phyloP scores from a whole-genome alignment of 2,888 invertebrate species.

The Diploptera punctata region DNA sequence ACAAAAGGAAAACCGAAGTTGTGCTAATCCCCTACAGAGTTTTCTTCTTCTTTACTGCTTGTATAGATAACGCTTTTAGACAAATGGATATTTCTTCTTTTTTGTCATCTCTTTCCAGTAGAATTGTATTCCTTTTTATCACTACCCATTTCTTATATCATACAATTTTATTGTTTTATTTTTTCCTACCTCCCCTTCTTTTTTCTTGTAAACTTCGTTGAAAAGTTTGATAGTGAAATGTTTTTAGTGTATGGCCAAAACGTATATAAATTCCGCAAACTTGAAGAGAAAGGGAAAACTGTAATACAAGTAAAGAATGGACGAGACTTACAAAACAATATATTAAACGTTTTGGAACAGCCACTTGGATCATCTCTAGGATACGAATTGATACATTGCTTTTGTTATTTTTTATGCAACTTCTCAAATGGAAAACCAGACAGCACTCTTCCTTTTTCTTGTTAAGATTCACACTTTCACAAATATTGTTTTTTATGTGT shows the following conservation, averaged over 20 bases:
- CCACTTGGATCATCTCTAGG: neutral
- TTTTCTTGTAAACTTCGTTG: neutral
- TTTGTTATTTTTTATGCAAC: too few species aligned
- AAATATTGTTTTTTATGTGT: too few species aligned
- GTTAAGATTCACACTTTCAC: too few species aligned
- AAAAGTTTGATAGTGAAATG: conserved; percentile 10
- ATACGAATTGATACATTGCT: neutral
- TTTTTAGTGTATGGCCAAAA: neutral
- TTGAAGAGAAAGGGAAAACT: neutral
- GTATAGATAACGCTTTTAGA: conserved; percentile 15
- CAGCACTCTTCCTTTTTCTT: too few species aligned
- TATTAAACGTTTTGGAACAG: neutral
- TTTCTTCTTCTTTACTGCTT: neutral
- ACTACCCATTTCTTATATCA: neutral
- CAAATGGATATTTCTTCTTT: conserved; percentile 9
- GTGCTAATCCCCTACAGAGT: neutral
- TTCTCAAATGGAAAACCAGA: too few species aligned
- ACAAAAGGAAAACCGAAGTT: neutral
- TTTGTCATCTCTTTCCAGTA: neutral
- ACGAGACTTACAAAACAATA: neutral
- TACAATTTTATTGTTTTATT: neutral
- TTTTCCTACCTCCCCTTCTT: neutral
- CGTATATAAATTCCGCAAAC: neutral
- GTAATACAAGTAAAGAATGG: neutral
- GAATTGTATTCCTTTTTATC: neutral